Evolutionary conservation across 2,888 invertebrate genomes (phyloP).

Genomic region (Tetropium fuscum): DNA sequence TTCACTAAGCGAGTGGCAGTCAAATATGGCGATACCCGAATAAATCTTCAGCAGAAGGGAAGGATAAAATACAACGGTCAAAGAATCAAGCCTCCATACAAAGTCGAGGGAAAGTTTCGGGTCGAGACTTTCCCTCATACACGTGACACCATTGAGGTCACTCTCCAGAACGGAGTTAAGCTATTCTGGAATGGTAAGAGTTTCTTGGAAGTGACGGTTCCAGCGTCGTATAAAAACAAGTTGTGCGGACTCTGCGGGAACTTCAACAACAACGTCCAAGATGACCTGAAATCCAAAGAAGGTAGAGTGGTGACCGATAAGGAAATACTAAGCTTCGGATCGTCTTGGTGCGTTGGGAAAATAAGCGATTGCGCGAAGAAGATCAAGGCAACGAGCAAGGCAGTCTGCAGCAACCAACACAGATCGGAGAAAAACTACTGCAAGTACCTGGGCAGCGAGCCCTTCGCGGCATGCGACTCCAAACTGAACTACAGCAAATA

Average conservation of each 20-base stretch:
- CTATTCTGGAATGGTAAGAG: slow-evolving; percentile 95
- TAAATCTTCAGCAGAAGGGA: slow-evolving; percentile 88
- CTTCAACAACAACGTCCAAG: slow-evolving; percentile 87
- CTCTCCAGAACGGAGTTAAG: slow-evolving; percentile 81
- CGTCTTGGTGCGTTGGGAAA: slow-evolving; percentile 89
- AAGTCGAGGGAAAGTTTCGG: slow-evolving; percentile 65
- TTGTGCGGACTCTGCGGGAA: slow-evolving; percentile 96
- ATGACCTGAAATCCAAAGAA: slow-evolving; percentile 80
- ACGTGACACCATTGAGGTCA: slow-evolving; percentile 77
- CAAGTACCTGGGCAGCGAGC: slow-evolving; percentile 60
- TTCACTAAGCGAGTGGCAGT: slow-evolving; percentile 92
- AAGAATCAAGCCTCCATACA: slow-evolving; percentile 67
- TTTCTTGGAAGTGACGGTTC: slow-evolving; percentile 87
- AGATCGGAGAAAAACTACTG: slow-evolving; percentile 53
- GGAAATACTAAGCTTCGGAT: slow-evolving; percentile 78
- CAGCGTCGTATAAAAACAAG: slow-evolving; percentile 79
- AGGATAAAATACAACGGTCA: slow-evolving; percentile 89
- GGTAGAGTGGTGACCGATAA: slow-evolving; percentile 75
- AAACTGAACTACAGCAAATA: slow-evolving; percentile 86
- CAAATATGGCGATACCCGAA: slow-evolving; percentile 79
- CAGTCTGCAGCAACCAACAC: slow-evolving; percentile 32
- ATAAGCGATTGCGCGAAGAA: slow-evolving; percentile 50
- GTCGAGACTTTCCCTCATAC: slow-evolving; percentile 74
- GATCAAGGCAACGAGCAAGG: slow-evolving; percentile 32
- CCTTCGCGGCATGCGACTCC: slow-evolving; percentile 83